phyloP scores from a whole-genome alignment of 2,797 vertebrate species.

The Parotocinclus haroldoi region DNA sequence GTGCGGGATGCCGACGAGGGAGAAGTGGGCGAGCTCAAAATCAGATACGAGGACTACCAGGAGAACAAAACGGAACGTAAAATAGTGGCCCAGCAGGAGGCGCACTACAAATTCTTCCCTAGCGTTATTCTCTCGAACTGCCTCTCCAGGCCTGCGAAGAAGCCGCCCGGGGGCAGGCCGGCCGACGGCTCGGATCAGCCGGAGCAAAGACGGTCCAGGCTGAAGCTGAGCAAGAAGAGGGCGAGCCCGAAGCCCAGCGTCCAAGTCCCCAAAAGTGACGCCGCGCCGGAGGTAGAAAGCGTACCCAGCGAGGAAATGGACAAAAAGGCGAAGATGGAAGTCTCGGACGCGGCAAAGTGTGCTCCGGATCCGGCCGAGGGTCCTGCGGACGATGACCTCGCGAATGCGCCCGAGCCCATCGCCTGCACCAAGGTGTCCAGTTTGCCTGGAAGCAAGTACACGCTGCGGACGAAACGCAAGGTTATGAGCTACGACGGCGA shows the following conservation, averaged over 20 bases:
- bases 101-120: conserved; percentile 98
- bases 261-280: conserved; percentile 37
- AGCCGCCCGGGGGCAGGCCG: conserved; percentile 61
- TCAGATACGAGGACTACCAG: conserved; percentile 96
- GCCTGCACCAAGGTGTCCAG: conserved; percentile 77
- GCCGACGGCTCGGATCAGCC: conserved; percentile 68
- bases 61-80: conserved; percentile 91
- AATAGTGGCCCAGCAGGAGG: conserved; percentile 90
- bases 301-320: conserved; percentile 42
- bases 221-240: conserved; percentile 78
- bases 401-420: conserved; percentile 59
- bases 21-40: conserved; percentile 91
- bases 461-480: conserved; percentile 89
- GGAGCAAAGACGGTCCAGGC: conserved; percentile 76
- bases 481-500: conserved; percentile 79
- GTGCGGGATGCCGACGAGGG: conserved; percentile 76
- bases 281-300: conserved; percentile 36
- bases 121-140: conserved; percentile 98
- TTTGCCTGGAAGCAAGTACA: conserved; percentile 92
- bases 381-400: conserved; percentile 43
- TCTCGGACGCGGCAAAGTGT: conserved; percentile 20
- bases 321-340: conserved; percentile 35
- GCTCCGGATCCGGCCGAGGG: conserved; percentile 38
- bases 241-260: conserved; percentile 43
- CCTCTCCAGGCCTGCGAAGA: conserved; percentile 84